phyloP scores from a whole-genome alignment of 1,140 invertebrate genomes.

The Anastrepha ludens region DNA sequence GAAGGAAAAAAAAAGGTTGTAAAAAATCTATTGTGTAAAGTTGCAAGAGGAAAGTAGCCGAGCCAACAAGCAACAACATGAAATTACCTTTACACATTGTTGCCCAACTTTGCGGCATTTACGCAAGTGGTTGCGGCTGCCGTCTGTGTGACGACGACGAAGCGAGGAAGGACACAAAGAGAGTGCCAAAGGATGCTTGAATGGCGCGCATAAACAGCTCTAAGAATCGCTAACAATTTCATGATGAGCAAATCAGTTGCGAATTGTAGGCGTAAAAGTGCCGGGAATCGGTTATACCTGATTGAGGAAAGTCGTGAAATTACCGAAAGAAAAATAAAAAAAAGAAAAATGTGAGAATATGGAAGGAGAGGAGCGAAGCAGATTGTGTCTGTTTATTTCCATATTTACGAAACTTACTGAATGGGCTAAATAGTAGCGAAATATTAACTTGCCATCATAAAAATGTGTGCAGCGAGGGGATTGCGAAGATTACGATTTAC shows the following conservation, averaged over 20 bases:
- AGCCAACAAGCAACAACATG: background rate
- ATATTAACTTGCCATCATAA: conserved; percentile 9
- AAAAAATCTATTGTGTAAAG: conserved; percentile 3
- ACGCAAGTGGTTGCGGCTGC: background rate
- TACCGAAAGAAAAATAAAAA: background rate
- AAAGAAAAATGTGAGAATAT: background rate
- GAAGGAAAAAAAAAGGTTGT: conserved; percentile 16
- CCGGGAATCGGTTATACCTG: background rate
- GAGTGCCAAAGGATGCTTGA: conserved; percentile 4
- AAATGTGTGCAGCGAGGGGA: no score
- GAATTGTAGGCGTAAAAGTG: conserved; percentile 25
- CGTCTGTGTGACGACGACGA: background rate
- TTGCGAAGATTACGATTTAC: no score
- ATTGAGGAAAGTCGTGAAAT: background rate
- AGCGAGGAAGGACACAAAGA: background rate
- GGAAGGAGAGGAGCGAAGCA: background rate
- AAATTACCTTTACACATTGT: background rate
- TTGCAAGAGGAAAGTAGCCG: background rate
- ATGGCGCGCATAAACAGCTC: conserved; percentile 31
- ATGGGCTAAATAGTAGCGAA: background rate
- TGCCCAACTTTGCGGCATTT: conserved; percentile 37
- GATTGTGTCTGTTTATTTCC: background rate
- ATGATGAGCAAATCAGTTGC: conserved; percentile 45
- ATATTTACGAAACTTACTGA: background rate
- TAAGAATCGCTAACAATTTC: conserved; percentile 50